phyloP scores from a whole-genome alignment of 2,888 invertebrate species.

The Mimumesa dahlbomi region DNA sequence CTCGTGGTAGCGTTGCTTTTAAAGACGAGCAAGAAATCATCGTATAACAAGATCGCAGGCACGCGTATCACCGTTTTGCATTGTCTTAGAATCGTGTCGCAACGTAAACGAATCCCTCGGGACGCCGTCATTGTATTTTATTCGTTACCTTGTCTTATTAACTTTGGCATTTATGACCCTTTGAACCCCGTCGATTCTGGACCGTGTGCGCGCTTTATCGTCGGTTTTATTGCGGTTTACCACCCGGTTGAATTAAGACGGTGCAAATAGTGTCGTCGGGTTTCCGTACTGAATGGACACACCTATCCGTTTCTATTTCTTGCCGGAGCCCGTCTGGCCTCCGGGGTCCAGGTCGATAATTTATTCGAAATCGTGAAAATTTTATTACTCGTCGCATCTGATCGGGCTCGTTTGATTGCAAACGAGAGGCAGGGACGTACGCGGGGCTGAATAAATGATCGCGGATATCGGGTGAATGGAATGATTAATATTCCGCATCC shows the following conservation, averaged over 20 bases:
- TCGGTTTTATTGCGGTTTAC: conserved; percentile 51
- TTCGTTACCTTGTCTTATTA: conserved; percentile 51
- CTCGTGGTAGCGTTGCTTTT: too few species aligned
- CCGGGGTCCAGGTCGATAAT: conserved; percentile 39
- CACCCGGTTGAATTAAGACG: conserved; percentile 53
- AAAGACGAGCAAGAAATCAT: too few species aligned
- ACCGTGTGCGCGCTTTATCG: conserved; percentile 48
- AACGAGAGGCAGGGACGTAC: conserved; percentile 2
- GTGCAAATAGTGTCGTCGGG: conserved; percentile 50
- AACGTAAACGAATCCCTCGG: neutral
- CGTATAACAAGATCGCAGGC: too few species aligned
- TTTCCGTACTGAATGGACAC: conserved; percentile 30
- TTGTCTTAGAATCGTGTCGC: neutral
- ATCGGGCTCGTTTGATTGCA: conserved; percentile 29
- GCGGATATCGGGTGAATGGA: conserved; percentile 58
- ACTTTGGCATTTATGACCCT: conserved; percentile 56
- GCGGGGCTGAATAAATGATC: conserved; percentile 49
- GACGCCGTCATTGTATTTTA: conserved; percentile 40
- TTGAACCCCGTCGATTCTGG: conserved; percentile 40
- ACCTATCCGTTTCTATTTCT: conserved; percentile 29
- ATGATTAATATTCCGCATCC: conserved; percentile 60
- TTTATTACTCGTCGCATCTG: conserved; percentile 50
- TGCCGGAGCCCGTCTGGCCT: neutral
- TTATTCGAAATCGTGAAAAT: conserved; percentile 57
- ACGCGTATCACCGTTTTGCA: neutral